Percentiles rank a stretch among this genome's conserved stretches.
Conservation (phyloP, 2,113 vertebrate genomes). For the Eudorcas thomsonii region DNA sequence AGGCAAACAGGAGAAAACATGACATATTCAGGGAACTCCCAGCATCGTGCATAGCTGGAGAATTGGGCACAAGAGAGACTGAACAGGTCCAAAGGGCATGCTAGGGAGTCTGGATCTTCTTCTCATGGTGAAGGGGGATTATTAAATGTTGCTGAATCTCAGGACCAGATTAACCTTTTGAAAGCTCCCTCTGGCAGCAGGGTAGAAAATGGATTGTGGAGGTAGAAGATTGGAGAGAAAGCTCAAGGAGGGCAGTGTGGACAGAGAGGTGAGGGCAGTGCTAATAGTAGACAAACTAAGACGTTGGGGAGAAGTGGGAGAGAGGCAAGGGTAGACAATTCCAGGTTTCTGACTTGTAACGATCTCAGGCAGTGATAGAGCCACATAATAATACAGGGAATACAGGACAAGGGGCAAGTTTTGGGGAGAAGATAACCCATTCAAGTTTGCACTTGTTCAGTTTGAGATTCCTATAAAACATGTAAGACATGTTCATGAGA, state of each 20-base stretch:
- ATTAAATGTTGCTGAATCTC: background rate
- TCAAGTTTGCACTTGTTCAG: background rate
- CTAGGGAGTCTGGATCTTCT: background rate
- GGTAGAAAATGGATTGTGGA: background rate
- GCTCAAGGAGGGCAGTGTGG: background rate
- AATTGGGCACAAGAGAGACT: background rate
- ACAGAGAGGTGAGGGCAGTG: background rate
- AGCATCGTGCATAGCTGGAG: background rate
- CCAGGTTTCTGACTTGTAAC: background rate
- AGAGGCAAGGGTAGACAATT: background rate
- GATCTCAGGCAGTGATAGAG: background rate
- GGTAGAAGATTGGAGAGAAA: background rate
- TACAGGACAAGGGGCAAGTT: background rate
- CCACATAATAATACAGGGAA: background rate
- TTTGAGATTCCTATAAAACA: background rate
- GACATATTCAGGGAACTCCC: background rate
- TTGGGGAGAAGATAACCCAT: background rate
- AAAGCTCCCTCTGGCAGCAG: background rate
- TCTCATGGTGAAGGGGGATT: background rate
- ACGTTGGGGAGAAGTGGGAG: background rate
- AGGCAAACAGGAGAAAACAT: background rate
- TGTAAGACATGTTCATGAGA: background rate
- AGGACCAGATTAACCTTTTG: background rate
- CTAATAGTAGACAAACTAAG: background rate
- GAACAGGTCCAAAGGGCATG: background rate